Evolutionary conservation across 1,140 invertebrate species (phyloP).

Genomic region (Coptotermes formosanus): DNA sequence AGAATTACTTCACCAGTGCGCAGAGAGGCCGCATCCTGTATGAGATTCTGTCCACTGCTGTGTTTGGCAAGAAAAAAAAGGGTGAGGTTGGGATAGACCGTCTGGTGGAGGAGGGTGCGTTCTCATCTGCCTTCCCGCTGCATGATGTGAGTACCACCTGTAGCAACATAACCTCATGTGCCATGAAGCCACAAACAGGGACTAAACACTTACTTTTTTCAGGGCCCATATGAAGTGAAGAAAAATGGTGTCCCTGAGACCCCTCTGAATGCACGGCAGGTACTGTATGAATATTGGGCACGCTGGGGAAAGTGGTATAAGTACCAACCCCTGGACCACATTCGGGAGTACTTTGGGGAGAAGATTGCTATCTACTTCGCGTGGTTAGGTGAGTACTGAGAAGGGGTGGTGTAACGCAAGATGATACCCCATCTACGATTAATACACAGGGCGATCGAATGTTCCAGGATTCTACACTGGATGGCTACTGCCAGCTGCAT

Average conservation of each 20-base stretch:
- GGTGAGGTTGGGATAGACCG: conserved; percentile 73
- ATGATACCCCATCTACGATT: not conserved
- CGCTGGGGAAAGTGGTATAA: conserved; percentile 62
- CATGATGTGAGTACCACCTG: conserved; percentile 64
- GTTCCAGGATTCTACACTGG: conserved; percentile 73
- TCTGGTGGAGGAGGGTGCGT: conserved; percentile 69
- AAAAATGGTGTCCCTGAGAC: conserved; percentile 52
- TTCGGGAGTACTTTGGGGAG: conserved; percentile 84
- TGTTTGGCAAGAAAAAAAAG: conserved; percentile 58
- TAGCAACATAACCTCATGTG: not conserved
- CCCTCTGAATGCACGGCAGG: conserved; percentile 59
- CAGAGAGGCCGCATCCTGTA: conserved; percentile 57
- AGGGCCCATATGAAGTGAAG: conserved; percentile 54
- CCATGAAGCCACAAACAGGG: not conserved
- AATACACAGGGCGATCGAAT: not conserved
- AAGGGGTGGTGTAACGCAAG: not conserved
- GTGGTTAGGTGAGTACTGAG: conserved; percentile 63
- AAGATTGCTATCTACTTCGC: conserved; percentile 84
- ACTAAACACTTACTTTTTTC: not conserved
- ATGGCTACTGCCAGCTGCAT: conserved; percentile 75
- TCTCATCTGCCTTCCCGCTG: conserved; percentile 73
- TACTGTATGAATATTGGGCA: conserved; percentile 64
- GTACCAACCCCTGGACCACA: conserved; percentile 81
- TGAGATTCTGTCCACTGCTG: conserved; percentile 57
- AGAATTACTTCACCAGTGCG: conserved; percentile 55